phyloP scores from a whole-genome alignment of 2,113 vertebrate genomes.

The Antennarius striatus region DNA sequence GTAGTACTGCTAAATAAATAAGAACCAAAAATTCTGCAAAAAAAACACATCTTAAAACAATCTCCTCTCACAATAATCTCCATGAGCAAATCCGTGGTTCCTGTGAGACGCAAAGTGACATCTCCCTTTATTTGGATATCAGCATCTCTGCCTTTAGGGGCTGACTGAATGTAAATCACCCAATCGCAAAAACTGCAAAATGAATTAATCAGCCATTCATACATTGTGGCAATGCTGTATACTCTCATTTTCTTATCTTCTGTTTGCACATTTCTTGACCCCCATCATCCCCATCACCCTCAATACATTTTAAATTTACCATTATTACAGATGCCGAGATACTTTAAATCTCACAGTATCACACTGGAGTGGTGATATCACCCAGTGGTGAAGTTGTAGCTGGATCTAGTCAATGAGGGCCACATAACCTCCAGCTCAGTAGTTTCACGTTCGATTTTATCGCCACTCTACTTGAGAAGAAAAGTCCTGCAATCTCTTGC shows the following conservation, averaged over 20 bases:
- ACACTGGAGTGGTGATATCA: slow-evolving; percentile 50
- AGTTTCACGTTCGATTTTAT: slow-evolving; percentile 69
- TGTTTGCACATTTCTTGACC: slow-evolving; percentile 50
- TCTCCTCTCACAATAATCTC: slow-evolving; percentile 15
- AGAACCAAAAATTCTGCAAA: slow-evolving; percentile 16
- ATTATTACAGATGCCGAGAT: slow-evolving; percentile 65
- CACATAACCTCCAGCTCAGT: slow-evolving; percentile 30
- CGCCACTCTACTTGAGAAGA: slow-evolving; percentile 57
- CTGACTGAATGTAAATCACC: slow-evolving; percentile 51
- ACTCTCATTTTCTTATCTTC: slow-evolving; percentile 72
- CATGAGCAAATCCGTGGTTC: slow-evolving; percentile 14
- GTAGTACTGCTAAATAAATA: slow-evolving; percentile 32
- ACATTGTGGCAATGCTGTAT: slow-evolving; percentile 62
- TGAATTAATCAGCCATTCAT: slow-evolving; percentile 67
- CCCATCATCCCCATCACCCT: slow-evolving; percentile 4
- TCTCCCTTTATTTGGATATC: slow-evolving; percentile 48
- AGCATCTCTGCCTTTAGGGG: slow-evolving; percentile 39
- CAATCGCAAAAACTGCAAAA: slow-evolving; percentile 59
- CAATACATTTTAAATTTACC: slow-evolving; percentile 55
- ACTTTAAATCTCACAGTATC: slow-evolving; percentile 42
- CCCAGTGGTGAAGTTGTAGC: slow-evolving; percentile 52
- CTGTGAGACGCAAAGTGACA: slow-evolving; percentile 24
- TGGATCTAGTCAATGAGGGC: slow-evolving; percentile 59
- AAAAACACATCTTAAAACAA: slow-evolving; percentile 24
- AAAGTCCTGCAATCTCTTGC: slow-evolving; percentile 61